Base-by-base conservation (phyloP, 2,797 vertebrate genomes). In the Hoplostethus mediterraneus region DNA sequence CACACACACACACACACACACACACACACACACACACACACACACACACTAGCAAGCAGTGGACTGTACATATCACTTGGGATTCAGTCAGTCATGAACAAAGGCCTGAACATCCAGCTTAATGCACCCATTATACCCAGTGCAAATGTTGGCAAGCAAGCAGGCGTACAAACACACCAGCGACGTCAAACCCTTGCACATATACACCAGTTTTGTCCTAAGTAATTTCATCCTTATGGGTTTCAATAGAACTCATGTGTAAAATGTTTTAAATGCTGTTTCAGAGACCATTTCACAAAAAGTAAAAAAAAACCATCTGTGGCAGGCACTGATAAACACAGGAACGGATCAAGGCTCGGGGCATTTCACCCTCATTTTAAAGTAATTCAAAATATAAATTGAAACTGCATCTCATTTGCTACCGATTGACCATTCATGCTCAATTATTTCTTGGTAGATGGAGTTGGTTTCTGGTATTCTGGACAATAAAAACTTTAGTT, bases 141-240 rank as follows among this genome's bases (percentile, higher is more conserved):
- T 55, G 53, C 53, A 55, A 55, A 55, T 33, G 53, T 31, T 55
- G 30, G 53, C 14, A 55, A 55, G n/a, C 45, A 48, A 16, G 16
- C 45, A 47, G 14, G 38, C 38, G 38, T 40, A 12, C 53, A 31
- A 14, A 33, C 25, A 33, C 13, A 31, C 13, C 53, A 33, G 28
- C 3, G 4, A 55, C 53, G 33, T 31, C 53, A 31, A 55, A 14
- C 28, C 53, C 13, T 7, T 33, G 1, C 30, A 21, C 30, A 33
- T 21, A 53, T 2, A 31, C 30, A 55, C 53, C 13, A 14, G 11
- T 42, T 55, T 55, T 55, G 12, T 33, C 53, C 16, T 4, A 7
- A 28, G 28, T 28, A 28, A 28, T 28, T 28, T 28, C 28, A 28
- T 28, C 28, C 28, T 28, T 28, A 28, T 28, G 28, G 28, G 28